A percentile compares a stretch with the other conserved stretches of the same genome.
Evolutionary conservation across 2,888 invertebrate genomes (phyloP).

Genomic region (Lithophane socia): DNA sequence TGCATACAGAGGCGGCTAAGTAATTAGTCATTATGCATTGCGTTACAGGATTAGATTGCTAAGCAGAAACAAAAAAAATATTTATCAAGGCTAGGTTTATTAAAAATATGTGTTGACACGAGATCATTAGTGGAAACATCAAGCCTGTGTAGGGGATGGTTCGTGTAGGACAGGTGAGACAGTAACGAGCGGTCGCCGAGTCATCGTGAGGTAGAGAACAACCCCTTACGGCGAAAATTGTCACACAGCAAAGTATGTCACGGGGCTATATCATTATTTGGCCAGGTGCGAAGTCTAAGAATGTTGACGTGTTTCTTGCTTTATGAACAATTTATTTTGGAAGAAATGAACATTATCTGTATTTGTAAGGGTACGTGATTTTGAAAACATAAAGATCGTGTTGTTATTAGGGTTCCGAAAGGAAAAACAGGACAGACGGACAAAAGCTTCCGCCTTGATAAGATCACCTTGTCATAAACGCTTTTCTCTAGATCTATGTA

Average conservation of each 20-base stretch:
- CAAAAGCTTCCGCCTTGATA: no score
- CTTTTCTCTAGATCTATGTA: no score
- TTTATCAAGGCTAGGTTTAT: constrained; percentile 39
- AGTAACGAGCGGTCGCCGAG: constrained; percentile 88
- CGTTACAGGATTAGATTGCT: constrained; percentile 43
- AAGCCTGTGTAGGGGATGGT: constrained; percentile 65
- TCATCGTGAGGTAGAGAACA: constrained; percentile 85
- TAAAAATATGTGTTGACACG: constrained; percentile 63
- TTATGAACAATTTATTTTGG: neutral
- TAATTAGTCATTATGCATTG: constrained; percentile 70
- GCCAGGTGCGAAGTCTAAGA: constrained; percentile 57
- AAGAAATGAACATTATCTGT: neutral
- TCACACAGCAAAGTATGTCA: constrained; percentile 87
- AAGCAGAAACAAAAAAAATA: constrained; percentile 25
- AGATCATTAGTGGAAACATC: constrained; percentile 86
- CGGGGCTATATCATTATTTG: constrained; percentile 81
- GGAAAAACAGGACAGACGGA: no score
- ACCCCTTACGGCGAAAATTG: constrained; percentile 86
- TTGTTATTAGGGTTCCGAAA: no score
- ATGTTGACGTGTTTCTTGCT: neutral
- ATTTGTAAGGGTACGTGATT: neutral
- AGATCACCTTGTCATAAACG: no score
- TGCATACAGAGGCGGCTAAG: constrained; percentile 73
- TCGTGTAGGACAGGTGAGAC: constrained; percentile 83
- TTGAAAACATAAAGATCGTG: no score